Evolutionary conservation across 2,888 invertebrate species (phyloP).

Genomic region (Scaeva pyrastri): DNA sequence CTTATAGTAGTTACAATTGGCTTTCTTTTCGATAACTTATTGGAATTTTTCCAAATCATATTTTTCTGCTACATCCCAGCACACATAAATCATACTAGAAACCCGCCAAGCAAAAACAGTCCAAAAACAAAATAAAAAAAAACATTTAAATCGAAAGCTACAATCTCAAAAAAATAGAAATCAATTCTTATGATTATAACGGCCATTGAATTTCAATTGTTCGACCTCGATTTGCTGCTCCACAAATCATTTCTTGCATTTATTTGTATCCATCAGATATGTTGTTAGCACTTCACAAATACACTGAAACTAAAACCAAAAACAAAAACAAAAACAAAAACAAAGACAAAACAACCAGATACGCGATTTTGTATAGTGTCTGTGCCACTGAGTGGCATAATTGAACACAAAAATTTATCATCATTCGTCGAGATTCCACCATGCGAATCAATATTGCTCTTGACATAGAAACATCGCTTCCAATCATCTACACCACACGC

Average conservation of each 20-base stretch:
- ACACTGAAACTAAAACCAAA: background rate
- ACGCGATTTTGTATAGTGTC: conserved; percentile 22
- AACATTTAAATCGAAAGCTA: conserved; percentile 14
- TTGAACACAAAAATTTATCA: conserved; percentile 55
- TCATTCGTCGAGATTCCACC: conserved; percentile 61
- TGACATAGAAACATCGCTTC: conserved; percentile 59
- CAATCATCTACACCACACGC: background rate
- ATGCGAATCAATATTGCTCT: conserved; percentile 71
- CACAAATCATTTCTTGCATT: conserved; percentile 42
- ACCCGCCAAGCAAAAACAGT: background rate
- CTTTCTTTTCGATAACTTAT: no score
- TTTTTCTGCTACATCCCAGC: background rate
- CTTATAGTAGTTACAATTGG: no score
- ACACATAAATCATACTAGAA: no score
- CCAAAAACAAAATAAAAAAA: conserved; percentile 1
- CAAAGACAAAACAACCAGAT: conserved; percentile 33
- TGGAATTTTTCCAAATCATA: background rate
- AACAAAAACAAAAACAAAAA: conserved; percentile 28
- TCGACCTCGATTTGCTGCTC: conserved; percentile 66
- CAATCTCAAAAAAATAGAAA: conserved; percentile 58
- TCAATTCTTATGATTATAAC: conserved; percentile 44
- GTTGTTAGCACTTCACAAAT: background rate
- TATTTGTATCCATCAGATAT: no score
- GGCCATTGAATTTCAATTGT: conserved; percentile 65
- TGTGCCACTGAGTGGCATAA: conserved; percentile 24